Percentiles rank a stretch among this genome's conserved stretches.
Conservation (phyloP, 2,888 invertebrate species). For the Glyphotaelius pellucidus region DNA sequence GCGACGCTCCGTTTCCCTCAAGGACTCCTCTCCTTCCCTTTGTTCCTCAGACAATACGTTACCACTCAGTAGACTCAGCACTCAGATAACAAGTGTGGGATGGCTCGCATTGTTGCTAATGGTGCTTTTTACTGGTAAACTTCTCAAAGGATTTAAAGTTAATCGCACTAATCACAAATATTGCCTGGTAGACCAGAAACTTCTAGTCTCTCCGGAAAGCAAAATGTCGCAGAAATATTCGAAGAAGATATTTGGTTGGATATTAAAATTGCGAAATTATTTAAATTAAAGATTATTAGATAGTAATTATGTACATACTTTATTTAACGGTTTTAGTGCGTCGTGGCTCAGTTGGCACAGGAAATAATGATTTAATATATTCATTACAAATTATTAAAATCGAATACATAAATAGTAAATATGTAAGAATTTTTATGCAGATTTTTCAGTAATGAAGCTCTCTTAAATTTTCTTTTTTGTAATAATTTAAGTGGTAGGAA, state of each 20-base stretch:
- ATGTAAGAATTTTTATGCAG: too few relatives aligned
- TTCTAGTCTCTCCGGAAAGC: not conserved
- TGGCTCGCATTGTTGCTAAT: slow-evolving; percentile 10
- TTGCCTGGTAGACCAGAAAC: not conserved
- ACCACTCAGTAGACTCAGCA: not conserved
- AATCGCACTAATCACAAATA: slow-evolving; percentile 3
- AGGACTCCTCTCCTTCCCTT: not conserved
- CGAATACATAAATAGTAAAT: too few relatives aligned
- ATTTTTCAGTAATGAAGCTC: too few relatives aligned
- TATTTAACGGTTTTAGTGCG: too few relatives aligned
- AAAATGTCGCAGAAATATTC: not conserved
- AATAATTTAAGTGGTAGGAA: too few relatives aligned
- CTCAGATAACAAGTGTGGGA: slow-evolving; percentile 1
- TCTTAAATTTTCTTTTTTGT: too few relatives aligned
- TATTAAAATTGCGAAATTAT: too few relatives aligned
- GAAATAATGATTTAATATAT: too few relatives aligned
- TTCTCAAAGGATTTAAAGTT: slow-evolving; percentile 15
- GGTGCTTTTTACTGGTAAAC: slow-evolving; percentile 19
- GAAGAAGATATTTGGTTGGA: not conserved
- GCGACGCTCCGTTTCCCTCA: not conserved
- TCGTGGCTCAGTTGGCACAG: too few relatives aligned
- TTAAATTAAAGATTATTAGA: too few relatives aligned
- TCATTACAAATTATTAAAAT: too few relatives aligned
- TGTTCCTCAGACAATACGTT: slow-evolving; percentile 16
- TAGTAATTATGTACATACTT: too few relatives aligned